Evolutionary conservation across 2,888 invertebrate genomes (phyloP).

Genomic region (Noctua janthe): DNA sequence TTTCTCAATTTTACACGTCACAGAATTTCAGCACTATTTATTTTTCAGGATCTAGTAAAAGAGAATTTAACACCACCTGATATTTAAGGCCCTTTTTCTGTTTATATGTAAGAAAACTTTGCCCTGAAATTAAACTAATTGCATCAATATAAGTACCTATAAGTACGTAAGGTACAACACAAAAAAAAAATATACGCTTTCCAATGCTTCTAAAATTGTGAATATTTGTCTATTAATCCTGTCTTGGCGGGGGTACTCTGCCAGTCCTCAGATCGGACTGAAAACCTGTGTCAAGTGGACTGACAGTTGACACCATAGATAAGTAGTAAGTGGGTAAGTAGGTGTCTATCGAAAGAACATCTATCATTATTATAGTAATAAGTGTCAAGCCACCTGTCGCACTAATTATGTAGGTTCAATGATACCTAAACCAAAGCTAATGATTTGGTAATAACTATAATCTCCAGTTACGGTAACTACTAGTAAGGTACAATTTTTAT

Average conservation of each 20-base stretch:
- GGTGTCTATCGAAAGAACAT: neutral
- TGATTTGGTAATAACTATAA: conserved; percentile 19
- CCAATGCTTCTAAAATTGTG: neutral
- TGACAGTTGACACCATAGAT: neutral
- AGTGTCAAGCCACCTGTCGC: neutral
- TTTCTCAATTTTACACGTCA: no score
- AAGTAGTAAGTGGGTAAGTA: neutral
- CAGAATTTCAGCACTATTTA: no score
- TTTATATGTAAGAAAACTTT: no score
- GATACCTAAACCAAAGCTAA: neutral
- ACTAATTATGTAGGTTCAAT: conserved; percentile 2
- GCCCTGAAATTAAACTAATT: no score
- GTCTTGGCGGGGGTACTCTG: neutral
- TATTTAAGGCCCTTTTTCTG: no score
- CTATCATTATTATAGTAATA: conserved; percentile 11
- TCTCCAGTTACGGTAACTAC: neutral
- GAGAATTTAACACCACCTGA: no score
- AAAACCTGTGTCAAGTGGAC: neutral
- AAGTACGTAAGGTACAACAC: no score
- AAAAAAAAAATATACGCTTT: neutral
- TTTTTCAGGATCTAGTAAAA: no score
- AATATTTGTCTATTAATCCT: neutral
- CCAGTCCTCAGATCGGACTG: neutral
- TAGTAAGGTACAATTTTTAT: neutral
- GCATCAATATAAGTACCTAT: no score